Base-by-base conservation (phyloP, 2,113 vertebrate genomes). In the Hoplias malabaricus region DNA sequence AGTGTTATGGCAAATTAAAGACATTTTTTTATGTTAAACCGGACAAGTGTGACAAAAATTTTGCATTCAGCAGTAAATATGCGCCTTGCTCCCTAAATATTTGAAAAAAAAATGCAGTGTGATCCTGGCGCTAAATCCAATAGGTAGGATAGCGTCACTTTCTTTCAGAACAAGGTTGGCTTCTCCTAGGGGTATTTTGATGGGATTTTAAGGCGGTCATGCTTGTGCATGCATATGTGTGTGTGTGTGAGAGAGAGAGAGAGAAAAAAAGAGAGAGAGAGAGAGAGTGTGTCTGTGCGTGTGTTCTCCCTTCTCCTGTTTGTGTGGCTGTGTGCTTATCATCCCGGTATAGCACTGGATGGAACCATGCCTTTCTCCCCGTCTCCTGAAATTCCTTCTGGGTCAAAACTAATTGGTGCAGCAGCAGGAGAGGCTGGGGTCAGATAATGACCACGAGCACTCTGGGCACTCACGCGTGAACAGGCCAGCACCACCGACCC, bases 381-480 rank as follows among this genome's bases (percentile, higher is more conserved):
- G 67, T 69, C 76, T 72, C 75, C 75, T 50, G 23, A 78, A 72
- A 76, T 75, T 78, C 80, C 80, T 84, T 80, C 82, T 76, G 78
- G 82, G 82, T 83, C 73, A 78, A 77, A 74, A 75, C 79, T 81
- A 84, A 84, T 84, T 84, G 79, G 79, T 43, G 75, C 71, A 50
- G 73, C 78, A 80, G 62, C 69, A 77, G 68, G 68, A 74, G 59
- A 73, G 29, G 23, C 61, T 25, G 29, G 36, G 34, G 74, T 77
- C 77, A 80, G 74, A 83, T 83, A 83, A 83, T 83, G 82, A 83
- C 82, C 78, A 78, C 23, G 75, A 83, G 69, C 54, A 38, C 77
- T 79, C 34, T 40, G 21, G 66, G 71, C 80, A 21, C 40, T 83
- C 68, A 73, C 16, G 68, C 73, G 25, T 73, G 68, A 80, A 80